Evolutionary conservation across 2,797 vertebrate species (phyloP).

Genomic region (Petrocephalus sullivani): DNA sequence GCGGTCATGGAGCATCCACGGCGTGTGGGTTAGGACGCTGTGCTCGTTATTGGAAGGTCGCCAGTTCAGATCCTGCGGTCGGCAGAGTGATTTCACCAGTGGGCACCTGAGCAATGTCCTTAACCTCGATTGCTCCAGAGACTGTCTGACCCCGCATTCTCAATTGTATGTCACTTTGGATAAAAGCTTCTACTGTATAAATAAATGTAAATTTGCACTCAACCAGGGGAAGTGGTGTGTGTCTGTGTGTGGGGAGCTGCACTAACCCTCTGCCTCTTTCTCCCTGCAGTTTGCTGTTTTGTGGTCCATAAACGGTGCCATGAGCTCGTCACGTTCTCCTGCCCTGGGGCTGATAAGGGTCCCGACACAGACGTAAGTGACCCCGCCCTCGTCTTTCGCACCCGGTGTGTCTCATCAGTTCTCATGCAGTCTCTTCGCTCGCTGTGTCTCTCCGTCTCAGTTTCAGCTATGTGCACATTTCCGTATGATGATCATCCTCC

Average conservation of each 20-base stretch:
- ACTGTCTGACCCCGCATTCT: background rate
- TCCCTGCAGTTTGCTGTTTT: conserved; percentile 84
- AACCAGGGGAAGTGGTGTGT: background rate
- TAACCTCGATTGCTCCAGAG: background rate
- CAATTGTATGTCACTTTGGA: background rate
- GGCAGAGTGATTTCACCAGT: background rate
- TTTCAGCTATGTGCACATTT: background rate
- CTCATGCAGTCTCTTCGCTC: background rate
- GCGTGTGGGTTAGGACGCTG: background rate
- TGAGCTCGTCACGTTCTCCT: conserved; percentile 92
- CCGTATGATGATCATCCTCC: background rate
- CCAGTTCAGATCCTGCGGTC: background rate
- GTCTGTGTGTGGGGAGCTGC: background rate
- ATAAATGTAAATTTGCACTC: background rate
- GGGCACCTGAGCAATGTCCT: background rate
- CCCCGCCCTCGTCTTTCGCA: background rate
- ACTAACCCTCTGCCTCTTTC: conserved; percentile 11
- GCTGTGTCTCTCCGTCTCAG: background rate
- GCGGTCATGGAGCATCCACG: background rate
- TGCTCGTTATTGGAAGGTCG: background rate
- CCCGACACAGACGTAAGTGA: conserved; percentile 93
- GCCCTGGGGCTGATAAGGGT: conserved; percentile 91
- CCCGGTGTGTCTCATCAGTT: background rate
- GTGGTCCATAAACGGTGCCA: conserved; percentile 98
- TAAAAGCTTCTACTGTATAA: background rate